Evolutionary conservation across 53 echinoderm and acorn worm species (phyloP), one percentile per base, ranked within the genome.

Genomic region (Zoroaster sp.): DNA sequence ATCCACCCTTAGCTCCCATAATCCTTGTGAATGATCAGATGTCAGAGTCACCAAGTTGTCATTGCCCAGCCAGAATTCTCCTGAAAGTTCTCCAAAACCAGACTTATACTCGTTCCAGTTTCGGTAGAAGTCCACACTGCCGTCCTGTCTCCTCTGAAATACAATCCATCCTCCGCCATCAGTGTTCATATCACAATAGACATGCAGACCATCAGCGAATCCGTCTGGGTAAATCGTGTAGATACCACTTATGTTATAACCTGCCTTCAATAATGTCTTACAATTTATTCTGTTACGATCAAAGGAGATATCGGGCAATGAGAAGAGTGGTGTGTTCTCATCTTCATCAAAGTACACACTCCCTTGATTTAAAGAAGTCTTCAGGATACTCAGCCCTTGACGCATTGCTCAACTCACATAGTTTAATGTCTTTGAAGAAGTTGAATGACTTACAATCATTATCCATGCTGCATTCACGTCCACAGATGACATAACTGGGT

Each of bases 301-400:
- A 44, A n/a, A n/a, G n/a, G 44, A 44, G 11, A 5, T 44, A 47
- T 47, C 47, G 11, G 47, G 47, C 5, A 47, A 47, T 13, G 47
- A 47, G 47, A 28, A 74, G 74, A 30, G 20, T 40, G 4, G 4
- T 5, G 21, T 43, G 74, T n/a, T 5, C 39, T 74, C 31, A 49
- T 32, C 34, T 14, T 7, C 34, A 77, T 77, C 77, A 51, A 49
- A 77, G 77, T 77, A 77, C 47, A 77, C 77, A 77, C 77, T 77
- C 3, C 77, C 77, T 8, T 49, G 15, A 15, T 47, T 28, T 30
- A 15, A 47, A 12, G 77, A 77, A 47, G 31, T 32, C 8, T 14
- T 4, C 77, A 32, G 77, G 52, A 30, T 77, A 6, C 11, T 20
- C 4, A 38, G 18, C 14, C 51, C 49, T 25, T 4, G 77, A 47